These are phyloP conservation scores for Scaptomyza reducta DNA, from an alignment of 2,888 invertebrate genomes.

Conservation along the genomic window DNA sequence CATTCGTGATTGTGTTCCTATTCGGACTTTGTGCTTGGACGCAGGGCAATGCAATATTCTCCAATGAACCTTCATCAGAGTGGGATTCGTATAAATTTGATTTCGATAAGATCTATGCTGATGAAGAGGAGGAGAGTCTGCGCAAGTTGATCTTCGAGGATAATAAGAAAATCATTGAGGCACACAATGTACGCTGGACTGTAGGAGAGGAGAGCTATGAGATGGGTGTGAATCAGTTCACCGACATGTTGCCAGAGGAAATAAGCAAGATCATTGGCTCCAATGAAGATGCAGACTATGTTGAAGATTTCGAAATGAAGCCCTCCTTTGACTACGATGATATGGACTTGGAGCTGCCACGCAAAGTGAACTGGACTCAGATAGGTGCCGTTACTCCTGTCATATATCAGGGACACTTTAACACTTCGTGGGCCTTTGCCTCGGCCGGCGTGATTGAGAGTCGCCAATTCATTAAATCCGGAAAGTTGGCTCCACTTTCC, in stretches of 20 bases:
- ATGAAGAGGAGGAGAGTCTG: slow-evolving; percentile 12
- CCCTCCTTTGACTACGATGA: neutral
- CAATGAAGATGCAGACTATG: neutral
- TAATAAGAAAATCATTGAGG: slow-evolving; percentile 27
- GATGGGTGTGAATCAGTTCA: slow-evolving; percentile 39
- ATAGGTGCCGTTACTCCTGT: slow-evolving; percentile 34
- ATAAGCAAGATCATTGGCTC: neutral
- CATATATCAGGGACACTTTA: slow-evolving; percentile 17
- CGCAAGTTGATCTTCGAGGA: slow-evolving; percentile 24
- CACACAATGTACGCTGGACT: slow-evolving; percentile 29
- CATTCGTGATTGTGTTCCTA: slow-evolving; percentile 8
- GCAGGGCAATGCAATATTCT: slow-evolving; percentile 1
- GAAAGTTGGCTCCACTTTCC: slow-evolving; percentile 22
- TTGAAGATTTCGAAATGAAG: neutral
- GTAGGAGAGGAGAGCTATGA: slow-evolving; percentile 25
- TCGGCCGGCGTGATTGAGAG: slow-evolving; percentile 32
- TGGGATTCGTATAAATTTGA: slow-evolving; percentile 30
- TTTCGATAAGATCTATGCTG: slow-evolving; percentile 26
- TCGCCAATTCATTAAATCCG: slow-evolving; percentile 17
- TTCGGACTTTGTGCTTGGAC: slow-evolving; percentile 15
- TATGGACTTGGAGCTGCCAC: neutral
- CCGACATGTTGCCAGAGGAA: slow-evolving; percentile 28
- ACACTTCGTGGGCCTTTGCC: slow-evolving; percentile 52
- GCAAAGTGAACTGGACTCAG: slow-evolving; percentile 35
- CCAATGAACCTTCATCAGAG: slow-evolving; percentile 2